Base-by-base conservation (phyloP, 2,797 vertebrate genomes). In the Mycteria americana region DNA sequence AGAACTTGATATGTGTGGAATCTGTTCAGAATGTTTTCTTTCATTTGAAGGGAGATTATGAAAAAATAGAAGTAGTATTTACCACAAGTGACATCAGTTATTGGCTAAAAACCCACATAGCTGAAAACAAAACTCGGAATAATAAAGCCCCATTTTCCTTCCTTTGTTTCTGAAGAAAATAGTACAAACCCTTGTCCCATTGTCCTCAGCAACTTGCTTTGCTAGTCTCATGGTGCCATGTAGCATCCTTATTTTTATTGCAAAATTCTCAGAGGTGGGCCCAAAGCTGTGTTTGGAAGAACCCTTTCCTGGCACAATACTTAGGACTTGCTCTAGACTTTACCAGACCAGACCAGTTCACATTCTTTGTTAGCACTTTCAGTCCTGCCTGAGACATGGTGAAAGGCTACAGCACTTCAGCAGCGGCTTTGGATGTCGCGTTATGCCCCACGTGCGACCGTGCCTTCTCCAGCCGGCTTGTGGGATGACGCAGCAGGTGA, bases 401-500 rank as follows among this genome's bases (percentile, higher is more conserved):
- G 45, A 35, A 30, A 57, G 22, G 21, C 22, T 18, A n/a, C n/a
- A 59, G 39, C 22, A 22, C 11, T 24, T 53, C 14, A 39, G n/a
- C 17, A 57, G 41, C 73, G n/a, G 10, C 45, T 90, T 53, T 72
- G 75, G 30, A 4, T 14, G 6, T 21, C 0, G 0, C 2, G 1
- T 25, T 31, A 8, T n/a, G 43, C 19, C 15, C 13, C 37, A 6
- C 0, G 1, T 14, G 5, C 11, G 25, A 3, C 13, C 5, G 0
- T 5, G 4, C 28, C 37, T 65, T 63, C 35, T 73, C 37, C 43
- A 88, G 17, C 39, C 30, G 2, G 1, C 21, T 25, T 57, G 43
- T 0, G 2, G 43, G 18, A 37, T 4, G 19, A 24, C 24, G 18
- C 59, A 54, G 11, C 2, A 2, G 53, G 13, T 5, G 27, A 17